phyloP scores from a whole-genome alignment of 1,140 invertebrate species.

The Drosophila novamexicana region DNA sequence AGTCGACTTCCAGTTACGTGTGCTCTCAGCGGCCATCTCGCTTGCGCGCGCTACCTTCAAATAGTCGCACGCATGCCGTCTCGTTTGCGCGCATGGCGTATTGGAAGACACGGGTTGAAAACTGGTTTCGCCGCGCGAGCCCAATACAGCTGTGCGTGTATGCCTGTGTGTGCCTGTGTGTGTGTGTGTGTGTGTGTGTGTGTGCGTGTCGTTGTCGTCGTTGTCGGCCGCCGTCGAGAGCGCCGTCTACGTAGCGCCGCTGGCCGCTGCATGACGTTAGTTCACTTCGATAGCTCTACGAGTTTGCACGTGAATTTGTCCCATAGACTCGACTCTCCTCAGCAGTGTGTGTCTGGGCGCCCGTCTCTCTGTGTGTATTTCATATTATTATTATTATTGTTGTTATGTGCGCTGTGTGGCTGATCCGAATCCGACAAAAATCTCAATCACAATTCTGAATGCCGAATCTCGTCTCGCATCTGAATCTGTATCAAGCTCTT shows the following conservation, averaged over 20 bases:
- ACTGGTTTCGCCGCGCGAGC: conserved; percentile 55
- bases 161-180: conserved; percentile 21
- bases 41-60: conserved; percentile 9
- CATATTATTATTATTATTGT: conserved; percentile 32
- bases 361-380: conserved; percentile 50
- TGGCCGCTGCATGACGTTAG: conserved; percentile 83
- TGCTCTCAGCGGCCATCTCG: conserved; percentile 38
- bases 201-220: conserved; percentile 43
- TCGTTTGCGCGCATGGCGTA: conserved; percentile 25
- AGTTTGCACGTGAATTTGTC: conserved; percentile 84
- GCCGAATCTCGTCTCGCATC: conserved; percentile 7
- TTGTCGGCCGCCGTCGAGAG: conserved; percentile 52
- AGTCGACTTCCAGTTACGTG: conserved; percentile 67
- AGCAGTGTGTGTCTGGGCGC: conserved; percentile 34
- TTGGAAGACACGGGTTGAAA: conserved; percentile 55
- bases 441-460: conserved; percentile 30
- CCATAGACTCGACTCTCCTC: conserved; percentile 53
- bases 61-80: conserved; percentile 2
- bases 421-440: conserved; percentile 10
- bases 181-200: background rate
- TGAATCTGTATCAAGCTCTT: background rate
- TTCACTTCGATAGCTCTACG: conserved; percentile 85
- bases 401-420: conserved; percentile 22
- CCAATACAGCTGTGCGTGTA: background rate
- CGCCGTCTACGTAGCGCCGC: conserved; percentile 80